phyloP scores from a whole-genome alignment of 1,140 invertebrate genomes.

The Vollenhovia emeryi region DNA sequence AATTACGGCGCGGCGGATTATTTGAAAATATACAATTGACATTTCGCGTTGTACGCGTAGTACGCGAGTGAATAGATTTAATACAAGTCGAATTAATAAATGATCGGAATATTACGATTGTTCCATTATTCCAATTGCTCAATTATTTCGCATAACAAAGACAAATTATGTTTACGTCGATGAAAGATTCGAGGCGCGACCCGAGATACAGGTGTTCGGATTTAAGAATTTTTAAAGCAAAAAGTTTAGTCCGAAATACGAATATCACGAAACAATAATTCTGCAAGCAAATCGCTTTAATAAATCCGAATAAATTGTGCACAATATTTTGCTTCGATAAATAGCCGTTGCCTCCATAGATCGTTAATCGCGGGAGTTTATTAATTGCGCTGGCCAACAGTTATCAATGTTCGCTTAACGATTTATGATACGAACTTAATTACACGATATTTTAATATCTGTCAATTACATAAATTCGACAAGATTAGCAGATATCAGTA shows the following conservation, averaged over 20 bases:
- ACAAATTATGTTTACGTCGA: neutral
- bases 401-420: neutral
- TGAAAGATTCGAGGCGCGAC: neutral
- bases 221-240: neutral
- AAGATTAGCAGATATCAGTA: too few species aligned
- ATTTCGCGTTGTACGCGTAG: neutral
- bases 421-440: neutral
- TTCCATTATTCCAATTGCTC: conserved; percentile 1
- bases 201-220: neutral
- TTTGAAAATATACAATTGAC: neutral
- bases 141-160: too few species aligned
- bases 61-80: neutral
- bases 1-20: neutral
- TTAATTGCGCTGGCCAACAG: neutral
- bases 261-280: neutral
- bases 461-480: too few species aligned
- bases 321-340: neutral
- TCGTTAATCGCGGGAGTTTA: neutral
- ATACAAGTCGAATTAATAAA: neutral
- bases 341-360: neutral
- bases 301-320: neutral
- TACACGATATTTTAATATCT: neutral
- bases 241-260: neutral
- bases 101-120: neutral
- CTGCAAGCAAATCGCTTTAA: neutral